Percentiles rank a stretch among this genome's conserved stretches.
These are phyloP conservation scores for Macrophya annulata DNA, from an alignment of 2,888 invertebrate species.

Conservation along the genomic window DNA sequence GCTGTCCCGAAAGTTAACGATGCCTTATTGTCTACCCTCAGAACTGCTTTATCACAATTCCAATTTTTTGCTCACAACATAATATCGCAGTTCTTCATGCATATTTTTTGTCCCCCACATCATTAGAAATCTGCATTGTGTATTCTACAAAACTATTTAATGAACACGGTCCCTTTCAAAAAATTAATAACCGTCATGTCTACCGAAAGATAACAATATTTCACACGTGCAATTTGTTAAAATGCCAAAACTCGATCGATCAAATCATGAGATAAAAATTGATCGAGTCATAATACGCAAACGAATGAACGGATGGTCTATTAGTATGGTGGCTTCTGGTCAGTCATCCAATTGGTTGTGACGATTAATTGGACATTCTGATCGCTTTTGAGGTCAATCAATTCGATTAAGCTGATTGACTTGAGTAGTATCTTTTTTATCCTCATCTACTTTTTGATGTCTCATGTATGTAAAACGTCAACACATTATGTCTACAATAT, in stretches of 20 bases:
- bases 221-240: too few relatives aligned
- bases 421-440: not conserved
- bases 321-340: not conserved
- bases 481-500: too few relatives aligned
- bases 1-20: not conserved
- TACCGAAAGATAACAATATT: too few relatives aligned
- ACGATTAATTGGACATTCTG: not conserved
- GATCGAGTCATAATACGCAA: not conserved
- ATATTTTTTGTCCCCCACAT: not conserved
- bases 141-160: not conserved
- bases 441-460: not conserved
- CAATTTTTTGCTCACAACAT: not conserved
- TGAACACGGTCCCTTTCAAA: not conserved
- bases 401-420: slow-evolving; percentile 15
- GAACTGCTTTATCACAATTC: slow-evolving; percentile 8
- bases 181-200: not conserved
- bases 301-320: not conserved
- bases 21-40: slow-evolving; percentile 10
- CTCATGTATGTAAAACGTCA: too few relatives aligned
- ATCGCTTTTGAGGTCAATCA: not conserved
- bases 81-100: not conserved
- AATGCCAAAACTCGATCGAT: not conserved
- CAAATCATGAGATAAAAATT: not conserved
- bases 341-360: not conserved
- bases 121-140: not conserved